These are phyloP conservation scores for Polietes domitor DNA, from an alignment of 2,888 invertebrate genomes.

Conservation along the genomic window DNA sequence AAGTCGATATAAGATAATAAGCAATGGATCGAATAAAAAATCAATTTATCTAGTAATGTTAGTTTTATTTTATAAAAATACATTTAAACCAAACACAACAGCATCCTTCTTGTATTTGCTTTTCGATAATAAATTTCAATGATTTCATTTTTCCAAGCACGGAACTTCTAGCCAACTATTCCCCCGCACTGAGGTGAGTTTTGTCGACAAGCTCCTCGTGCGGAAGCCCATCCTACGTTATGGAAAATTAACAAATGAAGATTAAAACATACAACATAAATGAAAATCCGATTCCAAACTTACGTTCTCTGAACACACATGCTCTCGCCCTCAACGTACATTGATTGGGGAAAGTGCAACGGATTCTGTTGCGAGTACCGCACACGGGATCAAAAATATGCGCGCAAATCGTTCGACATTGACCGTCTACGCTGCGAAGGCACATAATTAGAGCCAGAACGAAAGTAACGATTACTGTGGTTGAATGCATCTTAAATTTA, in stretches of 20 bases:
- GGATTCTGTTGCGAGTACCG: not conserved
- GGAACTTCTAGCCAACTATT: not conserved
- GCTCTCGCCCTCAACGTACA: not conserved
- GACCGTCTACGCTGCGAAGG: not conserved
- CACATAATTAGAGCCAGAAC: slow-evolving; percentile 3
- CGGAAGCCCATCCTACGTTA: not conserved
- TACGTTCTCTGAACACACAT: slow-evolving; percentile 27
- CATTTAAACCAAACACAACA: too few species aligned
- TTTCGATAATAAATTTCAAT: too few species aligned
- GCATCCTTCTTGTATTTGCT: too few species aligned
- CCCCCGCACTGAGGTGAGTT: not conserved
- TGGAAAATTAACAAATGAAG: not conserved
- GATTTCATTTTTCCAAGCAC: too few species aligned
- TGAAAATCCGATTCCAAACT: not conserved
- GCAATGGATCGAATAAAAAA: too few species aligned
- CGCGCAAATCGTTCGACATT: not conserved
- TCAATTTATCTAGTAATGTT: too few species aligned
- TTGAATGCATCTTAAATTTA: slow-evolving; percentile 8
- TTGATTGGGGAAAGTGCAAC: slow-evolving; percentile 20
- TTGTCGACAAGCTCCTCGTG: not conserved
- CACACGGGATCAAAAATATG: slow-evolving; percentile 24
- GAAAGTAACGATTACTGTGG: not conserved
- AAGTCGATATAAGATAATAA: too few species aligned
- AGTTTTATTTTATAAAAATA: too few species aligned
- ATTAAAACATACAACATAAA: too few species aligned